A percentile compares a stretch with the other conserved stretches of the same genome.
These are phyloP conservation scores for Fopius arisanus DNA, from an alignment of 1,140 invertebrate genomes.

Conservation along the genomic window DNA sequence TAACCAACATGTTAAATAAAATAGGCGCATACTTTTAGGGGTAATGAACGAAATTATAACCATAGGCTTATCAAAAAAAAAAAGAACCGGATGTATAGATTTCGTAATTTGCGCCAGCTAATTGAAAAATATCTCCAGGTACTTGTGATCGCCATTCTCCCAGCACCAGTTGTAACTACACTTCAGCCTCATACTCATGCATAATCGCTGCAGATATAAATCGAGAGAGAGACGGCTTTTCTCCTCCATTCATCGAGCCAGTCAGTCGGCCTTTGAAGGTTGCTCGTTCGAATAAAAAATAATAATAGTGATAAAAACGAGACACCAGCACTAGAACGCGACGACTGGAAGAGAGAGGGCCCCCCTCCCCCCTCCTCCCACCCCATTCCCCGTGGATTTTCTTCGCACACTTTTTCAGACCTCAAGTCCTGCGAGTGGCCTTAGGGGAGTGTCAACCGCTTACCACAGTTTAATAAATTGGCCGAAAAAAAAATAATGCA, in stretches of 20 bases:
- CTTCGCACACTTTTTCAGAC: no score
- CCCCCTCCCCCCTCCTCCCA: no score
- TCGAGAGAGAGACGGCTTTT: conserved; percentile 45
- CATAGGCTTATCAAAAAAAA: no score
- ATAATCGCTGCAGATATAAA: conserved; percentile 48
- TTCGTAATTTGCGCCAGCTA: not conserved
- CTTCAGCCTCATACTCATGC: not conserved
- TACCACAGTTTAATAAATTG: no score
- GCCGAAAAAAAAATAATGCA: no score
- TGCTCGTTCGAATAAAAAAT: conserved; percentile 45
- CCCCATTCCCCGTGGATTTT: no score
- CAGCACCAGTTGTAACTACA: not conserved
- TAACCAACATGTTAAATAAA: no score
- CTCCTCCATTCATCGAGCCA: conserved; percentile 63
- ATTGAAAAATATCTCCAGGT: not conserved
- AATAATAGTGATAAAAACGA: not conserved
- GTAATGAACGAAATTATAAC: no score
- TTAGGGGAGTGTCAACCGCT: no score
- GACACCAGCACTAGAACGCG: not conserved
- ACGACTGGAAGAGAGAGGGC: not conserved
- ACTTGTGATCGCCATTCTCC: not conserved
- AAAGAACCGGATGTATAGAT: not conserved
- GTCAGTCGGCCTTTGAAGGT: conserved; percentile 64
- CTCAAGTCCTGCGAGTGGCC: no score
- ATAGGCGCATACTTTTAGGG: no score